Base-by-base conservation (phyloP, 2,888 invertebrate species). In the Mellilla xanthometata region DNA sequence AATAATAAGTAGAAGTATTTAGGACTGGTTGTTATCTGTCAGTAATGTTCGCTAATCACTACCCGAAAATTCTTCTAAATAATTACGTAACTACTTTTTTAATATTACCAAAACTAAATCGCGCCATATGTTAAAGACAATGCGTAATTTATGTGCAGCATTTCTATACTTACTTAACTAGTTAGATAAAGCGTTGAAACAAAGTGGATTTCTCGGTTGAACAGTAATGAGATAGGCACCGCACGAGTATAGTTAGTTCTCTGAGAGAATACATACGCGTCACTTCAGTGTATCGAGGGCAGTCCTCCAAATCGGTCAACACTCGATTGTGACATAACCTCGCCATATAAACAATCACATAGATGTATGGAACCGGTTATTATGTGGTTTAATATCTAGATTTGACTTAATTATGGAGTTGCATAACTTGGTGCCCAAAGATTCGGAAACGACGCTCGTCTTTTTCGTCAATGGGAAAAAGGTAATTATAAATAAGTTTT, bases 391-490 rank as follows among this genome's bases (percentile, higher is more conserved):
- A 24, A n/a, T 24, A 24, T n/a, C 7, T 24, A n/a, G n/a, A n/a
- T n/a, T n/a, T n/a, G n/a, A n/a, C n/a, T n/a, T n/a, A n/a, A 29
- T 12, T 12, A 57, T 58, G 57, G 49, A 45, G 22, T 49, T 80
- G 26, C 58, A 65, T 28, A 53, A 50, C 31, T 50, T 76, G 3
- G 45, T 82, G 33, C 78, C 81, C 0, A 52, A 64, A 22, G 62
- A 76, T 24, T 75, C 65, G 1, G 65, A 71, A 54, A 76, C 63
- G 2, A 73, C 60, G 0, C 73, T 93, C 33, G 73, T 91, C 19
- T 93, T 93, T 72, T 93, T 88, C 59, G 92, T 93, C 4, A 93
- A 93, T 62, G 93, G 93, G 32, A 91, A 91, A 58, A 92, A 92
- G 90, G 93, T 93, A 79, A 71, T 74, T 19, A 19, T 6, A 19